Base-by-base conservation (phyloP, 2,113 vertebrate species). In the Ceyx margarethae region DNA sequence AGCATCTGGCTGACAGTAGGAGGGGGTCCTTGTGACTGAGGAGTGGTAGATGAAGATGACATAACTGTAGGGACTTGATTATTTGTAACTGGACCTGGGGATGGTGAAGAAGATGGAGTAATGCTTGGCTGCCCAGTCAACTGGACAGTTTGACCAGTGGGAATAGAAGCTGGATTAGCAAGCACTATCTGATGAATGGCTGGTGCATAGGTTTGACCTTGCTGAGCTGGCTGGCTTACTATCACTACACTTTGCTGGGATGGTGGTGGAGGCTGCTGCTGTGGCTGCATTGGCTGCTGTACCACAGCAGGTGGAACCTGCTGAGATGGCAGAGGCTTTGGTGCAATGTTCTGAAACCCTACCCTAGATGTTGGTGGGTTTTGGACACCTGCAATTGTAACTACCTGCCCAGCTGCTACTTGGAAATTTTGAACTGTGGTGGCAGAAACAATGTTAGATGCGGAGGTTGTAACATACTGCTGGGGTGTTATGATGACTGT, bases 111-210 rank as follows among this genome's bases (percentile, higher is more conserved):
- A 37, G 97, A 98, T 81, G 98, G 98, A 96, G 98, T 96, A 85
- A 98, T 94, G 93, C 95, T 98, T 16, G 98, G 97, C 77, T 99
- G 99, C 53, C 98, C 98, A 46, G 98, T 95, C 94, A 99, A 94
- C 97, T 99, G 99, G 93, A 99, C 98, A 92, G 98, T 96, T 86
- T 99, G 99, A 81, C 98, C 96, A 75, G 97, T 80, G 7, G 98
- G 98, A 96, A 99, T 95, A 94, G 98, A 94, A 79, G 98, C 97
- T 91, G 99, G 98, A 96, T 99, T 99, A 96, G 99, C 95, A 65
- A 99, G 98, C 95, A 99, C 98, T 37, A 99, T 99, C 96, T 99
- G 99, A 97, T 99, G 99, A 96, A 99, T 99, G 97, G 99, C 99
- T 80, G 99, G 99, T 97, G 98, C 97, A 10, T 99, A 99, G 0